These are phyloP conservation scores for Drymodes brunneopygia DNA, from an alignment of 2,113 vertebrate genomes.

Conservation along the genomic window DNA sequence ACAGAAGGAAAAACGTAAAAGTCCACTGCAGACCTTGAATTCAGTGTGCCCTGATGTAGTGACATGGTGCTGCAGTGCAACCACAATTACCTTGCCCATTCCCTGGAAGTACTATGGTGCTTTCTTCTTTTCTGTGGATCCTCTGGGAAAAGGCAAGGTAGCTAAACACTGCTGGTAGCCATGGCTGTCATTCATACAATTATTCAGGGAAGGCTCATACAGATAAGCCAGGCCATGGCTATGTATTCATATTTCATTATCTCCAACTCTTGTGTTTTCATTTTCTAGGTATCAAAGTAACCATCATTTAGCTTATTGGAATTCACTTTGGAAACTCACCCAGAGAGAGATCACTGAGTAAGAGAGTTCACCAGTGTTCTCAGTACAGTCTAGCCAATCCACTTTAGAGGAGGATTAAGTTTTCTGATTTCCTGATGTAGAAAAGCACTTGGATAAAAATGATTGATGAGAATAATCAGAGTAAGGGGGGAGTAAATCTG, in stretches of 20 bases:
- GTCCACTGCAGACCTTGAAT: neutral
- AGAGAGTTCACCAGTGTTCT: neutral
- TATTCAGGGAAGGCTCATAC: neutral
- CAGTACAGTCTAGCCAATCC: neutral
- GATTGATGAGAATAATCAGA: neutral
- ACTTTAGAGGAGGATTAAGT: neutral
- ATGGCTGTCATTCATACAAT: neutral
- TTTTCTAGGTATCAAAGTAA: neutral
- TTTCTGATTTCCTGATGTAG: neutral
- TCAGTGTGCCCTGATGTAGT: neutral
- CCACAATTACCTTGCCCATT: neutral
- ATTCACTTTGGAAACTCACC: neutral
- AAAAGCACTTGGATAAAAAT: neutral
- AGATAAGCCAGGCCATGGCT: neutral
- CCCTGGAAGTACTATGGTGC: accelerated
- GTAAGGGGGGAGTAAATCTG: neutral
- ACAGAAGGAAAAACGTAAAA: neutral
- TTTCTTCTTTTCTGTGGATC: neutral
- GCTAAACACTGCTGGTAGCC: neutral
- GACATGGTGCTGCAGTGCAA: neutral
- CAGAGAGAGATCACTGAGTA: neutral
- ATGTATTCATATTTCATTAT: neutral
- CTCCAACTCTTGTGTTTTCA: neutral
- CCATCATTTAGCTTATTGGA: neutral
- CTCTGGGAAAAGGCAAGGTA: neutral